Base-by-base conservation (phyloP, 92 coral and sea anemone species). In the Chrysogorgia sp. region DNA sequence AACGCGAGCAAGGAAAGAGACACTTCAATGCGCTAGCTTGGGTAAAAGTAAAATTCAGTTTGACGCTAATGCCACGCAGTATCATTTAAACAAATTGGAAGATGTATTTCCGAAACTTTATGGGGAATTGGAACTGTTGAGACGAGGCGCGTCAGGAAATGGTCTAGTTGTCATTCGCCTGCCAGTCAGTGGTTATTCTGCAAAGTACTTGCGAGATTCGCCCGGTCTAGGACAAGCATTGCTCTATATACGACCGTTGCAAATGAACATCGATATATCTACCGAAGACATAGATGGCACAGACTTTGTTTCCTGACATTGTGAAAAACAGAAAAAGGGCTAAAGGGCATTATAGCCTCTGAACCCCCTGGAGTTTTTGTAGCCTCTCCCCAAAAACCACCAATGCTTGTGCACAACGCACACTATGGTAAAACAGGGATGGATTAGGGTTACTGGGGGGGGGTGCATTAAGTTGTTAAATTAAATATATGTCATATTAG, bases 171-270 rank as follows among this genome's bases (percentile, higher is more conserved):
- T 67, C 75, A 40, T 67, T 67, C 75, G 75, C 58, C 75, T 33
- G 26, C 57, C 75, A 43, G 49, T 71, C 71, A 31, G 81, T 76
- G 81, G 81, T 40, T 76, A 76, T 76, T 55, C 81, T 55, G 81
- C 56, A 41, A 59, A 55, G 50, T 76, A 33, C 14, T 40, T 59
- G 56, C 30, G 68, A 55, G 81, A 76, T 58, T 41, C 37, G 52
- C 40, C 81, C n/a, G 67, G 81, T 63, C 57, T 76, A 34, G 71
- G 81, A 76, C 81, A 76, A 40, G 81, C 81, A 15, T 35, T 76
- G 56, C 56, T 63, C 50, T 76, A 55, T 35, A 22, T 76, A 34
- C 65, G 81, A 12, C 81, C 81, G 55, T 28, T 76, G 40, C 81
- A 76, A 76, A 55, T 41, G 67, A 76, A 76, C 68, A 26, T 76